phyloP scores from a whole-genome alignment of 1,140 invertebrate genomes.

The Homarus americanus region DNA sequence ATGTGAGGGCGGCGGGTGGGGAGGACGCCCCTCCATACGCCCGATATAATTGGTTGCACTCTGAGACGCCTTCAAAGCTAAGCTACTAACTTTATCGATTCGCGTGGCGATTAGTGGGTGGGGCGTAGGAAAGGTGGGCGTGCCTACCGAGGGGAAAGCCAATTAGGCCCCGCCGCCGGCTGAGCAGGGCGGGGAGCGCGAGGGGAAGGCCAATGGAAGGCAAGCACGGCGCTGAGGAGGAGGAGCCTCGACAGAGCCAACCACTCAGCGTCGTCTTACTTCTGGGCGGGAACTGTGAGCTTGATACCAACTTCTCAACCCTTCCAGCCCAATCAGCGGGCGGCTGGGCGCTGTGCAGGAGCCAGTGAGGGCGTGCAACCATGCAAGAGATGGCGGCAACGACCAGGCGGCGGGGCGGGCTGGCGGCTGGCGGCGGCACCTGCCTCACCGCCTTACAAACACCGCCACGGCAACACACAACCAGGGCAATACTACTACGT shows the following conservation, averaged over 20 bases:
- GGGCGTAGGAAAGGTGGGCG: slow-evolving; percentile 44
- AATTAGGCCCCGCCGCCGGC: slow-evolving; percentile 30
- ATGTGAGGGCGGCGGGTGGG: slow-evolving; percentile 56
- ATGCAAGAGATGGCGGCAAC: slow-evolving; percentile 60
- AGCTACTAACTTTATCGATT: slow-evolving; percentile 69
- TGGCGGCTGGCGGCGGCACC: slow-evolving; percentile 12
- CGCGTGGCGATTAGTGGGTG: slow-evolving; percentile 69
- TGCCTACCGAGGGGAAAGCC: slow-evolving; percentile 55
- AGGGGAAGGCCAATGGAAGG: slow-evolving; percentile 56
- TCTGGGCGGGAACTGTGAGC: slow-evolving; percentile 48
- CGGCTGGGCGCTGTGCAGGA: slow-evolving; percentile 41
- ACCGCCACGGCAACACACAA: background rate
- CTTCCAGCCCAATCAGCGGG: slow-evolving; percentile 65
- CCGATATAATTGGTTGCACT: slow-evolving; percentile 70
- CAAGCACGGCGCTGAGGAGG: slow-evolving; percentile 4
- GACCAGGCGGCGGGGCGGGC: background rate
- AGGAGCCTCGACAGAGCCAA: background rate
- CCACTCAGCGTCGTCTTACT: slow-evolving; percentile 37
- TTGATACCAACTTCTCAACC: slow-evolving; percentile 58
- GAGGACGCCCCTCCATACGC: slow-evolving; percentile 54
- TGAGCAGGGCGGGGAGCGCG: slow-evolving; percentile 37
- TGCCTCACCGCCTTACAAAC: background rate
- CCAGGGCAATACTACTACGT: background rate
- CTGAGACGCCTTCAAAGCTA: slow-evolving; percentile 68
- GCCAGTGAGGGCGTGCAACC: slow-evolving; percentile 61